Evolutionary conservation across 2,888 invertebrate species (phyloP).

Genomic region (Ecdyonurus torrentis): DNA sequence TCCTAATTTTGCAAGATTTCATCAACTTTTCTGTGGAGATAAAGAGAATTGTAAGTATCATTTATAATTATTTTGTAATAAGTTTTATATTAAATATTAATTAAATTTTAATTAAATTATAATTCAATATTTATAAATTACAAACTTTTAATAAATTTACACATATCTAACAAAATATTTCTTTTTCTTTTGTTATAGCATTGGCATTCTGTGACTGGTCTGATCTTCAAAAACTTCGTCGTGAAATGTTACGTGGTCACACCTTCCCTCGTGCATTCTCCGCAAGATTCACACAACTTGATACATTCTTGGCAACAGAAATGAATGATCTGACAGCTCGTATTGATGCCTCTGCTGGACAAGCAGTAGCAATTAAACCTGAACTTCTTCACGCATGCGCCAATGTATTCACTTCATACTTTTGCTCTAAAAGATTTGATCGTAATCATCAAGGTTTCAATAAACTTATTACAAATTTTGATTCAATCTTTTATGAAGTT

Average conservation of each 20-base stretch:
- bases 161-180: neutral
- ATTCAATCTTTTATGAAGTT: slow-evolving; percentile 46
- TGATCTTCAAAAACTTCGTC: slow-evolving; percentile 37
- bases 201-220: slow-evolving; percentile 55
- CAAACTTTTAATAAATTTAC: neutral
- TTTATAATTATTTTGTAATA: neutral
- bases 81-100: neutral
- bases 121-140: neutral
- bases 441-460: slow-evolving; percentile 28
- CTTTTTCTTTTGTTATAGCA: slow-evolving; percentile 28
- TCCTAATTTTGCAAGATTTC: slow-evolving; percentile 64
- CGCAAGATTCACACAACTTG: slow-evolving; percentile 32
- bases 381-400: slow-evolving; percentile 33
- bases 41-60: slow-evolving; percentile 67
- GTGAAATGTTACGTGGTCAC: slow-evolving; percentile 38
- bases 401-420: slow-evolving; percentile 42
- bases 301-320: slow-evolving; percentile 30
- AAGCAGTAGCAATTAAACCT: slow-evolving; percentile 11
- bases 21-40: slow-evolving; percentile 68
- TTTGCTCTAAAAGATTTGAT: slow-evolving; percentile 36
- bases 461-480: slow-evolving; percentile 36
- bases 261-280: slow-evolving; percentile 40
- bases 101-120: neutral
- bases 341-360: neutral
- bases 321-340: slow-evolving; percentile 18